These are phyloP conservation scores for Amazona finschi DNA, from an alignment of 2,797 vertebrate species.

Conservation along the genomic window DNA sequence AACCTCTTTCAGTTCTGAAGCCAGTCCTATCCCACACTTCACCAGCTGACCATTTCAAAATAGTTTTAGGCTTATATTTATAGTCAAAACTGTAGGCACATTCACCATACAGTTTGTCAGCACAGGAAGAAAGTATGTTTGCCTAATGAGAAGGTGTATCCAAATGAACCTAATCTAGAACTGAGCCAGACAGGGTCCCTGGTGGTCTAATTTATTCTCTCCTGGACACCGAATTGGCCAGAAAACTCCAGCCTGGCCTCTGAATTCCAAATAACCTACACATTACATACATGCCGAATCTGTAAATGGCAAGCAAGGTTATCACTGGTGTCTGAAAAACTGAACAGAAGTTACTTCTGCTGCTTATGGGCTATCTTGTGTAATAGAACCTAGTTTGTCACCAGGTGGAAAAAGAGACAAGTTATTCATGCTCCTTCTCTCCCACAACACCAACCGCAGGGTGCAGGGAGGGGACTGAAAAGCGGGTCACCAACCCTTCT, in stretches of 20 bases:
- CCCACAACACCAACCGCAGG: background rate
- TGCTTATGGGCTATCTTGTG: background rate
- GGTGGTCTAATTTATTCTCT: background rate
- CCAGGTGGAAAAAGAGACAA: background rate
- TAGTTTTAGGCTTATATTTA: background rate
- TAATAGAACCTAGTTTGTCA: background rate
- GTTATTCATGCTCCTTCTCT: background rate
- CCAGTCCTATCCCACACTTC: background rate
- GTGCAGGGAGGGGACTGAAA: background rate
- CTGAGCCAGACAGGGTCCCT: background rate
- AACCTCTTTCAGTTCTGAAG: background rate
- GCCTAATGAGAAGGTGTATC: background rate
- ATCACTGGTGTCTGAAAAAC: background rate
- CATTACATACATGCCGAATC: accelerated
- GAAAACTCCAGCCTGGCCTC: background rate
- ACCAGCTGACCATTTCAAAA: background rate
- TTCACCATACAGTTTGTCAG: background rate
- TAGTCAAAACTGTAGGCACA: background rate
- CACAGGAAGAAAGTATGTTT: background rate
- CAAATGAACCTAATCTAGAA: background rate
- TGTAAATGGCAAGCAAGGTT: background rate
- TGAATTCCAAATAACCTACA: background rate
- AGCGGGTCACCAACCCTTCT: background rate
- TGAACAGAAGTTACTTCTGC: background rate
- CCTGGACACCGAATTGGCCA: background rate